These are phyloP conservation scores for Egretta garzetta DNA, from an alignment of 2,113 vertebrate species.

Conservation along the genomic window DNA sequence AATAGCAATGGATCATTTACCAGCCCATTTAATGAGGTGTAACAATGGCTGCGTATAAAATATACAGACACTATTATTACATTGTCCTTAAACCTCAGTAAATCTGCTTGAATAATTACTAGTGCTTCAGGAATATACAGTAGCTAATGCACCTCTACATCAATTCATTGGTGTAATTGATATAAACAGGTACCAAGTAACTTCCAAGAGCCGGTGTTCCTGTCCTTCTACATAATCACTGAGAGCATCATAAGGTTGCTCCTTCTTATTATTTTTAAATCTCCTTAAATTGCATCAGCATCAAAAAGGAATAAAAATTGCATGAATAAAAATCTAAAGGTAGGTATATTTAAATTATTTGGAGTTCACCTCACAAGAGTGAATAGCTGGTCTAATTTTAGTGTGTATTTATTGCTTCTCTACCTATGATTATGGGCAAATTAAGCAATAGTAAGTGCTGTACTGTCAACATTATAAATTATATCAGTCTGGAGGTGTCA, in stretches of 20 bases:
- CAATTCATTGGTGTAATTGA: slow-evolving; percentile 30
- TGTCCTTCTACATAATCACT: not conserved
- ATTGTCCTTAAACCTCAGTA: slow-evolving; percentile 72
- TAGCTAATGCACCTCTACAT: slow-evolving; percentile 22
- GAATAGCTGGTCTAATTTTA: not conserved
- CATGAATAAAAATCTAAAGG: not conserved
- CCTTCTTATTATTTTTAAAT: not conserved
- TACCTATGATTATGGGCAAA: not conserved
- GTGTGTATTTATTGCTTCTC: not conserved
- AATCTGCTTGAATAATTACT: slow-evolving; percentile 76
- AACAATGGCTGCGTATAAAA: slow-evolving; percentile 72
- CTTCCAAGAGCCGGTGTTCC: not conserved
- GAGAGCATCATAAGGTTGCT: not conserved
- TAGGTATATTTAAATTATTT: not conserved
- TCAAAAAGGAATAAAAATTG: not conserved
- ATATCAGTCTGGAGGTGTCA: not conserved
- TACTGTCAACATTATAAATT: not conserved
- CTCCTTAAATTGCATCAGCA: not conserved
- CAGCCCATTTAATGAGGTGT: slow-evolving; percentile 73
- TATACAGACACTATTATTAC: slow-evolving; percentile 66
- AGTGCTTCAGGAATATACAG: slow-evolving; percentile 50
- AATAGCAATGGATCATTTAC: slow-evolving; percentile 76
- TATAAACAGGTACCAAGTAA: slow-evolving; percentile 1
- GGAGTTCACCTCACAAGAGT: not conserved
- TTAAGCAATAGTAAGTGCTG: not conserved